Base-by-base conservation (phyloP, 2,113 vertebrate genomes). In the Scomber colias region DNA sequence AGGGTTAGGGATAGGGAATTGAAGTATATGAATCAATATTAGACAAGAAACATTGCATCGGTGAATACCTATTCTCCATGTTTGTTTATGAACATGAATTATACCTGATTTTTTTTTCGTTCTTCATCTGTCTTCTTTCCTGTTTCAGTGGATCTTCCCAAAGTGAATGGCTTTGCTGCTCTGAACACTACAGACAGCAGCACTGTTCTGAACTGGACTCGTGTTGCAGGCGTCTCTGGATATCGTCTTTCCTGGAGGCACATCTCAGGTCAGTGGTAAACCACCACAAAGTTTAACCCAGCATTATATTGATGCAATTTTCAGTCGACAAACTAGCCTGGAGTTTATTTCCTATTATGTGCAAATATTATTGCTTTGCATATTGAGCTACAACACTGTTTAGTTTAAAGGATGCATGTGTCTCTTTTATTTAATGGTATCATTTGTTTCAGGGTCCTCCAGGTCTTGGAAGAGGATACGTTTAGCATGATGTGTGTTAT, bases 211-310 rank as follows among this genome's bases (percentile, higher is more conserved):
- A 96, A 94, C 81, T 97, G 97, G 97, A 88, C 48, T 0, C 90
- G 88, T 0, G 95, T 95, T 11, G 84, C 90, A 1, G 95, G 90
- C 5, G 95, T 86, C 66, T 96, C 96, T 9, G 93, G 73, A 0
- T 97, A 97, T 56, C 76, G 89, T 0, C 89, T 97, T 19, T 89
- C 88, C 1, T 97, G 96, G 96, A 93, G 91, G 24, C 94, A 95
- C 75, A 91, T 96, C 77, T 97, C 96, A 95, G 96, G 96, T 97
- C 61, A 40, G 84, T 56, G 5, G 8, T 16, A 2, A 66, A 75
- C 17, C 44, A 64, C 21, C 49, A 4, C 2, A 9, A 61, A 17
- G 10, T 27, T 24, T 49, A 3, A 46, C 10, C 10, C 16, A n/a
- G 14, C 15, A 30, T 54, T 12, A 46, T 24, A 40, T 45, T 35